Percentiles rank a stretch among this genome's conserved stretches.
Evolutionary conservation across 2,888 invertebrate genomes (phyloP).

Genomic region (Trissoscelio sp.): DNA sequence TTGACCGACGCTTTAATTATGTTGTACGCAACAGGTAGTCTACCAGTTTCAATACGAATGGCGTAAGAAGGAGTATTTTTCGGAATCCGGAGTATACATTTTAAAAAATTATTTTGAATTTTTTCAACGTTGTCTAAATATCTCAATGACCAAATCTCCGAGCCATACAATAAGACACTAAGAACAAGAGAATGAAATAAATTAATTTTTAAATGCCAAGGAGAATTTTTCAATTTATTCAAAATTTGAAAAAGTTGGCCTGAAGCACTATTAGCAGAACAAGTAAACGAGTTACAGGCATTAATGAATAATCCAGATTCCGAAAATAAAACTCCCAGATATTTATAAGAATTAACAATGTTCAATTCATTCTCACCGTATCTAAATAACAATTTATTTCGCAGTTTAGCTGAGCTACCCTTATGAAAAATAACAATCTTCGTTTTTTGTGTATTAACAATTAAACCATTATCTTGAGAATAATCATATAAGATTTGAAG

Average conservation of each 20-base stretch:
- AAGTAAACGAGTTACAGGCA: background rate
- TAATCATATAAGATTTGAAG: background rate
- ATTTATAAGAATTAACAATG: slow-evolving; percentile 3
- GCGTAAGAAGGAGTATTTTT: slow-evolving; percentile 1
- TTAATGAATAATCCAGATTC: background rate
- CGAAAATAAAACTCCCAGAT: background rate
- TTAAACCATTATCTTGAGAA: background rate
- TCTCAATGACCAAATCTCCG: background rate
- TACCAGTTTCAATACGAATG: background rate
- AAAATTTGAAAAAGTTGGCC: background rate
- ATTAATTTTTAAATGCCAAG: background rate
- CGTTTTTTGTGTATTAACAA: background rate
- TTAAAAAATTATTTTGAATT: slow-evolving; percentile 8
- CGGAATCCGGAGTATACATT: background rate
- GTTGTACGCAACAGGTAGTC: background rate
- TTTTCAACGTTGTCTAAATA: background rate
- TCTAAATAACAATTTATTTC: background rate
- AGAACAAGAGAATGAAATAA: background rate
- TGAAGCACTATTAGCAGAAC: background rate
- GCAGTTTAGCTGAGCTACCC: background rate
- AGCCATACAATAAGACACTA: background rate
- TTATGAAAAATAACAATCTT: background rate
- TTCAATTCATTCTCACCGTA: background rate
- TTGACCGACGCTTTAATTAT: background rate
- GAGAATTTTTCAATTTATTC: background rate